Conservation (phyloP, 2,888 invertebrate species). For the Apodemia mormo region DNA sequence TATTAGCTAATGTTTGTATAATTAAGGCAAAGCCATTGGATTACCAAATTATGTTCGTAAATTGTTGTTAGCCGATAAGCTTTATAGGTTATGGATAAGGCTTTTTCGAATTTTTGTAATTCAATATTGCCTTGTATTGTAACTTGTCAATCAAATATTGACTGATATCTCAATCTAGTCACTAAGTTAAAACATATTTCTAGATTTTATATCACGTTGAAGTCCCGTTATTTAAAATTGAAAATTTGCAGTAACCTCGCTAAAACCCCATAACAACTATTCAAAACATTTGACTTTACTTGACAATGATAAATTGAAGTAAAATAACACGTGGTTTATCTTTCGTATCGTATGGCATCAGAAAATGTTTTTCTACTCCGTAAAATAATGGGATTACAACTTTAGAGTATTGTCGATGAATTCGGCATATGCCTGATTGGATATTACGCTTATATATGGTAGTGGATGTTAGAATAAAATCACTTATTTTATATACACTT, state of each 20-base stretch:
- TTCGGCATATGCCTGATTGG: slow-evolving; percentile 57
- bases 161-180: slow-evolving; percentile 56
- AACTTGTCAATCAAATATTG: slow-evolving; percentile 47
- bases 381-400: slow-evolving; percentile 11
- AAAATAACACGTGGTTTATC: not conserved
- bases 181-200: slow-evolving; percentile 34
- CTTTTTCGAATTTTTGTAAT: slow-evolving; percentile 21
- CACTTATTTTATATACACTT: slow-evolving; percentile 20
- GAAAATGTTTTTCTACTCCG: not conserved
- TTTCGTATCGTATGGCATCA: not conserved
- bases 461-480: slow-evolving; percentile 35
- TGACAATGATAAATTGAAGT: not conserved
- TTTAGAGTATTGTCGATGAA: slow-evolving; percentile 31
- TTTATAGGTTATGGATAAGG: not conserved
- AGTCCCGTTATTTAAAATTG: slow-evolving; percentile 28
- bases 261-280: too few relatives aligned
- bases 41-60: not conserved
- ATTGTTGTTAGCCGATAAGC: not conserved
- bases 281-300: not conserved
- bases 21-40: not conserved
- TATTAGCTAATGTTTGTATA: not conserved
- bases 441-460: slow-evolving; percentile 67
- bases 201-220: slow-evolving; percentile 27
- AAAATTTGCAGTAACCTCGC: not conserved
- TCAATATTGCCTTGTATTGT: slow-evolving; percentile 12